These are phyloP conservation scores for Iselma pallidipennis DNA, from an alignment of 2,888 invertebrate genomes.

Conservation along the genomic window DNA sequence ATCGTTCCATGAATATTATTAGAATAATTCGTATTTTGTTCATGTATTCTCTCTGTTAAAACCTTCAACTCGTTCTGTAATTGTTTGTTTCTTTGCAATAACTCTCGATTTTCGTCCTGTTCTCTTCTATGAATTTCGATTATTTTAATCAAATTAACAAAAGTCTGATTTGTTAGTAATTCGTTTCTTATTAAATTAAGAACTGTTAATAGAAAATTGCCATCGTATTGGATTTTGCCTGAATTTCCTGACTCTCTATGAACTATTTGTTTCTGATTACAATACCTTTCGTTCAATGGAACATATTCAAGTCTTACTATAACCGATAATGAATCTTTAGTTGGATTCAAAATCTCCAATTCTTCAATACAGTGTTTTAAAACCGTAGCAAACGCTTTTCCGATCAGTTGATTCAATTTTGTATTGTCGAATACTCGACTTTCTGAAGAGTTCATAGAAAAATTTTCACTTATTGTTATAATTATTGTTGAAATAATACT, in stretches of 20 bases:
- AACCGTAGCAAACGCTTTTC: neutral
- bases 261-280: slow-evolving; percentile 15
- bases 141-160: neutral
- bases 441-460: neutral
- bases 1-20: neutral
- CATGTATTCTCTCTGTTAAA: neutral
- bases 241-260: neutral
- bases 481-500: neutral
- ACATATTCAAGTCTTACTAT: slow-evolving; percentile 8
- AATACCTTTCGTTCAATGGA: slow-evolving; percentile 19
- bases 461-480: too few species aligned
- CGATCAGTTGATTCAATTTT: neutral
- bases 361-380: slow-evolving; percentile 1
- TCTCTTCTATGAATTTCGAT: neutral
- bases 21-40: neutral
- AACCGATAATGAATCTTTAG: neutral
- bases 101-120: neutral
- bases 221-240: neutral
- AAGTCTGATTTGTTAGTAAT: neutral
- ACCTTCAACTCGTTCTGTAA: neutral
- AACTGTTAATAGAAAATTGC: neutral
- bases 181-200: neutral
- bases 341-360: slow-evolving; percentile 5
- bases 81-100: neutral
- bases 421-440: neutral